A percentile compares a stretch with the other conserved stretches of the same genome.
These are phyloP conservation scores for Melanotaenia boesemani DNA, from an alignment of 2,797 vertebrate genomes.

Conservation along the genomic window DNA sequence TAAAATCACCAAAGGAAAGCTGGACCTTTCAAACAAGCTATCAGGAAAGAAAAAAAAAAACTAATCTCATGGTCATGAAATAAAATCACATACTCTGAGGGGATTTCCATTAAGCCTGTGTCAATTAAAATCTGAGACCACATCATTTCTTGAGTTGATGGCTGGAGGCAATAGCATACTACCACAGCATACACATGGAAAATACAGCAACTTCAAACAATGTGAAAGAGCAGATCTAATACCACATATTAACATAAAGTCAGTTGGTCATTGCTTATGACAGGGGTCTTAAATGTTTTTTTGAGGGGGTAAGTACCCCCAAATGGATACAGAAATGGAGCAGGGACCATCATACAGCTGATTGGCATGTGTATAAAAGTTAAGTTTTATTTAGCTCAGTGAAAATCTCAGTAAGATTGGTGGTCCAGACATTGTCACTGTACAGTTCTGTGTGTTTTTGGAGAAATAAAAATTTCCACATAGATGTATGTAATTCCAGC, in stretches of 20 bases:
- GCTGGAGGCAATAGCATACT: slow-evolving; percentile 28
- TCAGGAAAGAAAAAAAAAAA: background rate
- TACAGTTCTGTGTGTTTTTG: too few species aligned
- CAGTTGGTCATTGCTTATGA: background rate
- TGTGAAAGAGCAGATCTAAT: slow-evolving; percentile 8
- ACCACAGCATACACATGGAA: slow-evolving; percentile 6
- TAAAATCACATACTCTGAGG: slow-evolving; percentile 17
- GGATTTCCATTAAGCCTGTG: slow-evolving; percentile 29
- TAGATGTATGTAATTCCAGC: too few species aligned
- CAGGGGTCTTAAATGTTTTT: background rate
- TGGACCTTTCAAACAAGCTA: slow-evolving; percentile 21
- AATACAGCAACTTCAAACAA: slow-evolving; percentile 8
- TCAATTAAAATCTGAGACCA: slow-evolving; percentile 24
- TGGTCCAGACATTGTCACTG: too few species aligned
- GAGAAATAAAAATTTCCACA: too few species aligned
- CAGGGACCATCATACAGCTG: too few species aligned
- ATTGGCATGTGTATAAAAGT: too few species aligned
- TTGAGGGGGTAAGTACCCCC: too few species aligned
- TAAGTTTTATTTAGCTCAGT: too few species aligned
- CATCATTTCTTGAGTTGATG: slow-evolving; percentile 20
- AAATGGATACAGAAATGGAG: too few species aligned
- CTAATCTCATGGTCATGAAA: slow-evolving; percentile 3
- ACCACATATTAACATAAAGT: slow-evolving; percentile 3
- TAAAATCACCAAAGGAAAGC: slow-evolving; percentile 7
- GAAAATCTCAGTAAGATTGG: too few species aligned